Base-by-base conservation (phyloP, 2,113 vertebrate species). In the Vimba vimba region DNA sequence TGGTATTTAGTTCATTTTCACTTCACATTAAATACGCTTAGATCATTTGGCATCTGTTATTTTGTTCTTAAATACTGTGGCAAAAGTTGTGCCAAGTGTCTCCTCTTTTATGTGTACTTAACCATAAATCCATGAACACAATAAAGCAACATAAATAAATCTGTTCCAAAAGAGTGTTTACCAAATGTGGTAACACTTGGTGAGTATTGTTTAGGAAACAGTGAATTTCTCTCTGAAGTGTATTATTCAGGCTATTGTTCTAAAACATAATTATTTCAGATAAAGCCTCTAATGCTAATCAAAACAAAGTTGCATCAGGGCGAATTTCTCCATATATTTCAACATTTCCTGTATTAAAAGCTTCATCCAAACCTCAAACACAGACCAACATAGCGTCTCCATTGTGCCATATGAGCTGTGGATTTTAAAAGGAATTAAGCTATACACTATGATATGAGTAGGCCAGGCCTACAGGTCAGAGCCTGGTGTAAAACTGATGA, bases 221-320 rank as follows among this genome's bases (percentile, higher is more conserved):
- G 21, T 79, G 36, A 27, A 39, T 60, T 36, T 23, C 15, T 79
- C 39, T 60, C 74, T 71, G 17, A 69, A 21, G 62, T 73, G 57
- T 64, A 86, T 25, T 21, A 74, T 80, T 87, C 6, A 43, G 80
- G 81, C 66, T 59, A 75, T 17, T 23, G 60, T 43, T 87, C 60
- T 85, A 36, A 57, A 57, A 74, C 77, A 84, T 81, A 83, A 45
- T 36, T 77, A 27, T 66, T 30, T 59, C 8, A 33, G 21, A 66
- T 82, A 30, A 82, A 45, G 11, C 66, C 33, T 66, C 55, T 43
- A 23, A 52, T 4, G 64, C 73, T 79, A 85, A 88, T 79, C 79
- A 74, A 78, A 82, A 71, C 30, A 76, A 62, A 45, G 21, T 27
- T 77, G 60, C 80, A 79, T 57, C 36, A 68, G 57, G 57, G 64